phyloP scores from a whole-genome alignment of 2,888 invertebrate species.

The Acleris holmiana region DNA sequence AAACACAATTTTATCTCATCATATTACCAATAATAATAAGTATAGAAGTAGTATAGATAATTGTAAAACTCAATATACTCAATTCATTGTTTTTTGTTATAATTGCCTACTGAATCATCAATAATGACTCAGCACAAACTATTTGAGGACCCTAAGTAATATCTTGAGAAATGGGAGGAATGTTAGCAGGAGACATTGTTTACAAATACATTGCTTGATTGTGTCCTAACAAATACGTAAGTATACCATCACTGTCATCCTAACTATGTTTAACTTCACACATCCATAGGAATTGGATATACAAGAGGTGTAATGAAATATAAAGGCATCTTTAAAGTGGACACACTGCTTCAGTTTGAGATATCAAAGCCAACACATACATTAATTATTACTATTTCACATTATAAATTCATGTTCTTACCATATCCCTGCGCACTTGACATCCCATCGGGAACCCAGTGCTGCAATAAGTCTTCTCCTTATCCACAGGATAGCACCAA shows the following conservation, averaged over 20 bases:
- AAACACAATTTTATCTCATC: too few species aligned
- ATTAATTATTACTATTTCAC: not conserved
- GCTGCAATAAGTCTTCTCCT: constrained; percentile 92
- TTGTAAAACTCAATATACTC: too few species aligned
- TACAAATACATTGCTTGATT: not conserved
- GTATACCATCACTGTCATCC: not conserved
- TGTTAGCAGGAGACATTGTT: constrained; percentile 1
- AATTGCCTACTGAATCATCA: too few species aligned
- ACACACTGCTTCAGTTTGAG: too few species aligned
- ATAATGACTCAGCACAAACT: too few species aligned
- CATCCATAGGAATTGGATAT: not conserved
- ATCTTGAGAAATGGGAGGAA: not conserved
- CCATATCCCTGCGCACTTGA: constrained; percentile 86
- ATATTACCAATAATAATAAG: too few species aligned
- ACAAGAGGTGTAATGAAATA: too few species aligned
- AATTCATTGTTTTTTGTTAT: too few species aligned
- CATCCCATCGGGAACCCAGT: constrained; percentile 99
- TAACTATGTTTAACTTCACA: not conserved
- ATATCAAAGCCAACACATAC: not conserved
- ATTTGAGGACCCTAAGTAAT: too few species aligned
- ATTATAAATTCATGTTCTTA: constrained; percentile 51
- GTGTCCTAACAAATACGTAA: not conserved
- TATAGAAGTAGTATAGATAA: too few species aligned
- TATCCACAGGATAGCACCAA: constrained; percentile 95
- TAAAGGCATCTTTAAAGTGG: too few species aligned